Percentiles rank a stretch among this genome's conserved stretches.
Evolutionary conservation across 2,113 vertebrate species (phyloP).

Genomic region (Poeciliopsis prolifica): DNA sequence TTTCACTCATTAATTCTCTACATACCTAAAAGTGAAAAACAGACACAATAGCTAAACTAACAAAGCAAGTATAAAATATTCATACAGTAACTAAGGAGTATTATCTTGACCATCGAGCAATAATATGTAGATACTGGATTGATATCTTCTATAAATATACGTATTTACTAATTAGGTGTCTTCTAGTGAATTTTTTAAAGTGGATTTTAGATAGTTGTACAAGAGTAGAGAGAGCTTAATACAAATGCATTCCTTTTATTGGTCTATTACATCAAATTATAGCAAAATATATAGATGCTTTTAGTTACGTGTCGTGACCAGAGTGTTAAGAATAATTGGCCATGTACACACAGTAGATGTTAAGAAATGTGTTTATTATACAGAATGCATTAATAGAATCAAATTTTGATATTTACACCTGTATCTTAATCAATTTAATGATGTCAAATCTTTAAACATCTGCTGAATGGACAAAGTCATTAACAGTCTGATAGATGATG

Average conservation of each 20-base stretch:
- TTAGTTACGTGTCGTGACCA: not conserved
- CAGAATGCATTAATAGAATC: too few species aligned
- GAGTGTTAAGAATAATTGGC: not conserved
- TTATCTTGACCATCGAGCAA: constrained; percentile 3
- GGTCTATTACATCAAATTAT: too few species aligned
- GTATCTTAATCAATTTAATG: too few species aligned
- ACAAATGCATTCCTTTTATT: too few species aligned
- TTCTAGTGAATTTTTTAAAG: too few species aligned
- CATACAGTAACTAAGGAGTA: constrained; percentile 12
- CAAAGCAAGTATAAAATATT: not conserved
- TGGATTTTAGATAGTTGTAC: too few species aligned
- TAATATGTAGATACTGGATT: not conserved
- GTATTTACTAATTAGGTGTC: too few species aligned
- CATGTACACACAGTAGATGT: not conserved
- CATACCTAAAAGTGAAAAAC: not conserved
- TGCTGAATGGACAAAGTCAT: constrained; percentile 8
- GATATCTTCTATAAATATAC: not conserved
- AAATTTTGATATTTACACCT: too few species aligned
- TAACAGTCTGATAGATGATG: not conserved
- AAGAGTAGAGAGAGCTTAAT: too few species aligned
- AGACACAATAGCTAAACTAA: not conserved
- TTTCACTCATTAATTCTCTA: not conserved
- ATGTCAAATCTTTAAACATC: not conserved
- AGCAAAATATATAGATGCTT: not conserved
- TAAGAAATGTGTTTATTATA: not conserved